Evolutionary conservation across 92 coral and sea anemone genomes (phyloP).

Genomic region (Parazoanthus swiftii): DNA sequence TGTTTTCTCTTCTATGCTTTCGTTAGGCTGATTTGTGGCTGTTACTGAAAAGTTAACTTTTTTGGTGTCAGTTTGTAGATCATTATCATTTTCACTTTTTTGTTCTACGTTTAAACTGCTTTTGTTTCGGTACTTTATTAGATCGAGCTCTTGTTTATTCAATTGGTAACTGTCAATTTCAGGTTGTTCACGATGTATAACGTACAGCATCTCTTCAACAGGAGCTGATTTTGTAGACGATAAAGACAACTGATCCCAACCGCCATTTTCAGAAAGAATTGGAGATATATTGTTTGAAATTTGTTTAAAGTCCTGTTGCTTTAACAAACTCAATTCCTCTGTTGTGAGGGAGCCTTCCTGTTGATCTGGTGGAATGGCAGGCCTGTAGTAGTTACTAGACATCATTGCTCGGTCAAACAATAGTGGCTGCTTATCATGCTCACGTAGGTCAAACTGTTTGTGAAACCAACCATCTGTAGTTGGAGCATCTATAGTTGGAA

Average conservation of each 20-base stretch:
- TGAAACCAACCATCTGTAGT: neutral
- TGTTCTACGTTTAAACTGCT: neutral
- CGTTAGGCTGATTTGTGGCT: neutral
- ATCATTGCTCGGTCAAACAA: neutral
- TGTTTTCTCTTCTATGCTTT: neutral
- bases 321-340: neutral
- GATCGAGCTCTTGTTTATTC: neutral
- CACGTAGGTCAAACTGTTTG: neutral
- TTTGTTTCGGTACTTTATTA: neutral
- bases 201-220: neutral
- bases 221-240: neutral
- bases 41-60: neutral
- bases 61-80: neutral
- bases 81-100: too few species aligned
- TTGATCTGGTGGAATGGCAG: neutral
- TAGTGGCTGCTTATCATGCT: neutral
- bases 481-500: neutral
- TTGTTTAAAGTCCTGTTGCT: neutral
- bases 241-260: neutral
- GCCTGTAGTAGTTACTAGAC: neutral
- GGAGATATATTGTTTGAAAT: neutral
- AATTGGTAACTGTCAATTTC: neutral
- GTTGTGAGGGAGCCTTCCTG: neutral
- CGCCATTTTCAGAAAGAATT: neutral
- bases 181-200: neutral